A percentile compares a stretch with the other conserved stretches of the same genome.
These are phyloP conservation scores for Chloroceryle aenea DNA, from an alignment of 2,113 vertebrate genomes.

Conservation along the genomic window DNA sequence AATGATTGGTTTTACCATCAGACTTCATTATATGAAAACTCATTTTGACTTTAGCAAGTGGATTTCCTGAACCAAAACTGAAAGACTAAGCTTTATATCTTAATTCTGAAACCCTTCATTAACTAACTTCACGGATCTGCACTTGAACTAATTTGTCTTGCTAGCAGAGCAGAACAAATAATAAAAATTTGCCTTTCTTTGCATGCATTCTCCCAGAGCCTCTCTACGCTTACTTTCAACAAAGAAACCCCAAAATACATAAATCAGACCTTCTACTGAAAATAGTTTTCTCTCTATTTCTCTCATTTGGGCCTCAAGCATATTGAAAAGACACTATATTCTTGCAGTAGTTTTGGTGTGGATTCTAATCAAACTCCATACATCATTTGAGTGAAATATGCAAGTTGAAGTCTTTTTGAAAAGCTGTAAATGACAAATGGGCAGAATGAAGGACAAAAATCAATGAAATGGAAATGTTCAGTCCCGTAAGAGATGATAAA, in stretches of 20 bases:
- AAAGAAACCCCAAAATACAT: background rate
- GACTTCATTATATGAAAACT: background rate
- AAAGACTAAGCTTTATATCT: background rate
- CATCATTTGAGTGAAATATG: background rate
- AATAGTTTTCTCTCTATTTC: background rate
- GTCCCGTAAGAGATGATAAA: background rate
- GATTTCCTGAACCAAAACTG: background rate
- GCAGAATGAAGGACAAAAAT: slow-evolving; percentile 19
- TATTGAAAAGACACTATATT: background rate
- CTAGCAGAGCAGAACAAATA: slow-evolving; percentile 2
- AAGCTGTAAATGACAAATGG: background rate
- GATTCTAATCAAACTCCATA: slow-evolving; percentile 2
- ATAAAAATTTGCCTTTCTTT: background rate
- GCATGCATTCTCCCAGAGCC: background rate
- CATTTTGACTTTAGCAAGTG: background rate
- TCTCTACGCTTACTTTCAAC: background rate
- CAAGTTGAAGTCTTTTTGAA: background rate
- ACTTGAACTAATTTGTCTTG: slow-evolving; percentile 13
- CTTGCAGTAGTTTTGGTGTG: background rate
- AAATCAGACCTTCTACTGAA: background rate
- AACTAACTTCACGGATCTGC: background rate
- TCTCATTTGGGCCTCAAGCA: background rate
- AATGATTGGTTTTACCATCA: background rate
- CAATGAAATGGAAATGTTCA: background rate
- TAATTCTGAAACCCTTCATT: background rate